phyloP scores from a whole-genome alignment of 2,113 vertebrate species.

The Nycticryphes semicollaris region DNA sequence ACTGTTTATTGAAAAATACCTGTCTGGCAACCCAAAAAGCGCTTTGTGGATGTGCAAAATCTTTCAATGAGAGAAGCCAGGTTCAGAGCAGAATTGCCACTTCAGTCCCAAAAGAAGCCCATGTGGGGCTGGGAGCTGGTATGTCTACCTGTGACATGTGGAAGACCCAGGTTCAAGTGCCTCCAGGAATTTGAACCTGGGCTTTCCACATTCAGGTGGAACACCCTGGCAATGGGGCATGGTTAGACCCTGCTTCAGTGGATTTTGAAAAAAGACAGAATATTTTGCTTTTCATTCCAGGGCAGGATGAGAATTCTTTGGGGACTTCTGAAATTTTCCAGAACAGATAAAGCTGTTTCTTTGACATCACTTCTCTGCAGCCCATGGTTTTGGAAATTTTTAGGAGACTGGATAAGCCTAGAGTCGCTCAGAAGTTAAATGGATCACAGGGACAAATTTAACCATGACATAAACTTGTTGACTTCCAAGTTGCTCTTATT shows the following conservation, averaged over 20 bases:
- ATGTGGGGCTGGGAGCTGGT: not conserved
- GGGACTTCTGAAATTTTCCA: not conserved
- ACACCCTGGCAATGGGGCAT: not conserved
- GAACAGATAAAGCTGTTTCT: not conserved
- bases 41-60: not conserved
- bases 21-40: not conserved
- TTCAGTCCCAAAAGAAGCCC: not conserved
- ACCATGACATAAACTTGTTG: conserved; percentile 9
- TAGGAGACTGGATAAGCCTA: not conserved
- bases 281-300: not conserved
- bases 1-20: not conserved
- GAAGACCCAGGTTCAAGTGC: conserved; percentile 26
- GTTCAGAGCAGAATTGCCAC: not conserved
- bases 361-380: not conserved
- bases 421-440: not conserved
- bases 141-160: not conserved
- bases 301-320: not conserved
- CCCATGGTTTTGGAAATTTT: not conserved
- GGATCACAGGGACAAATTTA: not conserved
- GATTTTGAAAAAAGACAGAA: not conserved
- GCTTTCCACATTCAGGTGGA: not conserved
- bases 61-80: not conserved
- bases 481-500: conserved; percentile 5
- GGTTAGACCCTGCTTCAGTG: fast-evolving
- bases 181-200: conserved; percentile 20